Evolutionary conservation across 2,888 invertebrate genomes (phyloP), one percentile per base, ranked within the genome.

Genomic region (Drosophila paracracens): DNA sequence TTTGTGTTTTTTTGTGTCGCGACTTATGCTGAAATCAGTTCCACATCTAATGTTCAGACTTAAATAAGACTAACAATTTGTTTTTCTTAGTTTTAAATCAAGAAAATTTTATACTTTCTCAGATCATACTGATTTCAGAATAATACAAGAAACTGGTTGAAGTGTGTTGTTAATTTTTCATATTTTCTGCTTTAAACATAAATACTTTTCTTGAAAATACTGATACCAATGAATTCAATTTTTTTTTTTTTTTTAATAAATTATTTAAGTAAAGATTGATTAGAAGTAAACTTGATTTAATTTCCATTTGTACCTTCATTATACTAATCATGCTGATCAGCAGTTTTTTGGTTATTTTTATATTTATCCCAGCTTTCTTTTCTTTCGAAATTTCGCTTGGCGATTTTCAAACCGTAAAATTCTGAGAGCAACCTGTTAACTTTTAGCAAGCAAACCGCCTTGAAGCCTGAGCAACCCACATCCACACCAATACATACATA

Each of bases 351-450:
- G 10, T 21, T 51, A 1, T n/a, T 38, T 35, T 40, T 21, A 7
- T 5, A 4, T 51, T 33, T 16, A 33, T 35, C 31, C 13, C 16
- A 65, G 8, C 2, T 43, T 4, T 16, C 16, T 35, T 38, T 57
- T n/a, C 51, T 6, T 16, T 46, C 18, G 7, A 43, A 52, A 11
- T 29, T 25, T 38, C 16, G 43, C 29, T 31, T 51, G 54, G 27
- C 31, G 36, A 2, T 56, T 8, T 43, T 46, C 3, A 8, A 76
- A 50, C 57, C 29, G 52, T 60, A 58, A 52, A 58, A 53, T 58
- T 27, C 59, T 61, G 51, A n/a, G 62, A 58, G 46, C 75, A 83
- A 84, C 82, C 83, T 84, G 83, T 83, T 84, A 81, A 77, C 73
- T 74, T 74, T 70, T 36, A 68, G 67, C 50, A 48, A 46, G 52